A percentile compares a stretch with the other conserved stretches of the same genome.
phyloP scores from a whole-genome alignment of 2,113 vertebrate genomes.

The Crocuta crocuta region DNA sequence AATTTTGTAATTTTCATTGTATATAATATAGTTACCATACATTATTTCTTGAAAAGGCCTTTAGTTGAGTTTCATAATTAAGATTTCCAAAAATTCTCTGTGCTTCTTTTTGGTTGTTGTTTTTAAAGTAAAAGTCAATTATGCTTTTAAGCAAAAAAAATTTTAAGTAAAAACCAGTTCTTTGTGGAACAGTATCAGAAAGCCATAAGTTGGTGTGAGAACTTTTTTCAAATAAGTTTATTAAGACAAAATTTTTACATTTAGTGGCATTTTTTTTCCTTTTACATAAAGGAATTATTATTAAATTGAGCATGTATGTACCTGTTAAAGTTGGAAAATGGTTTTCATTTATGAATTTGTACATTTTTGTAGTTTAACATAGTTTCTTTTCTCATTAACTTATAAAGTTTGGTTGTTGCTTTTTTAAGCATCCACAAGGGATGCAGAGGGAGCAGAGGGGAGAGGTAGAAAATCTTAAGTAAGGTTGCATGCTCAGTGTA shows the following conservation, averaged over 20 bases:
- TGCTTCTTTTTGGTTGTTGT: background rate
- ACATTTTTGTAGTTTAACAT: background rate
- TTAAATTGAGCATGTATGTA: background rate
- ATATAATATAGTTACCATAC: background rate
- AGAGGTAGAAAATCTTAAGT: no score
- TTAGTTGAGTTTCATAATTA: constrained; percentile 27
- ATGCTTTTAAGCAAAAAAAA: background rate
- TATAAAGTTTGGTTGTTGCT: background rate
- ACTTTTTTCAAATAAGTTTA: constrained; percentile 22
- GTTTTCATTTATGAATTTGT: constrained; percentile 35
- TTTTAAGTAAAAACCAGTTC: background rate
- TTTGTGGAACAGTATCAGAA: background rate
- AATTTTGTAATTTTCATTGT: constrained; percentile 53
- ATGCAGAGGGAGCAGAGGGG: no score
- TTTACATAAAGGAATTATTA: background rate
- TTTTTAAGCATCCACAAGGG: background rate
- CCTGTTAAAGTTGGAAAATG: background rate
- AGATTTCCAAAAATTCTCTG: constrained; percentile 35
- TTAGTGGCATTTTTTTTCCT: constrained; percentile 8
- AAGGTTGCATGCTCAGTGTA: no score
- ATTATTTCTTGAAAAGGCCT: constrained; percentile 11
- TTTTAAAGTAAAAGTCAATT: constrained; percentile 28
- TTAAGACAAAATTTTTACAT: background rate
- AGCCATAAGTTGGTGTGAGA: background rate
- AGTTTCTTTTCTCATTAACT: constrained; percentile 10